Conservation (phyloP, 2,888 invertebrate genomes). For the Conops quadrifasciatus region DNA sequence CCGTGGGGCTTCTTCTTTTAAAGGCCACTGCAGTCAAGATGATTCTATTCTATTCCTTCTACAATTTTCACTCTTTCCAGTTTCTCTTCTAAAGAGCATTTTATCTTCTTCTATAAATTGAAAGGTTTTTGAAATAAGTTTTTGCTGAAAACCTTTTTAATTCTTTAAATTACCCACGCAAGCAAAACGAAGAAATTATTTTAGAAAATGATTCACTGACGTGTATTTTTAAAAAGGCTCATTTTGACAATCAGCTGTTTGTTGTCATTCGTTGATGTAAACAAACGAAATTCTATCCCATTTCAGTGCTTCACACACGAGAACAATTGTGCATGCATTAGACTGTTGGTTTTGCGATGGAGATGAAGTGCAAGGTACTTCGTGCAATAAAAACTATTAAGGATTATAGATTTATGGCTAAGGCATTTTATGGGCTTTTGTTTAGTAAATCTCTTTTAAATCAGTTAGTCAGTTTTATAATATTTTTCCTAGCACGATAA, state of each 20-base stretch:
- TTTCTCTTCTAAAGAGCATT: too few species aligned
- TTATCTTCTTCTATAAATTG: background rate
- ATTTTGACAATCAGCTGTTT: conserved; percentile 27
- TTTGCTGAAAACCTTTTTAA: conserved; percentile 16
- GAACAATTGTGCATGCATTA: too few species aligned
- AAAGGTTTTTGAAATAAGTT: background rate
- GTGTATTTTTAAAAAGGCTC: conserved; percentile 11
- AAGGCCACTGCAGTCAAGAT: background rate
- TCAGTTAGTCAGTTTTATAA: too few species aligned
- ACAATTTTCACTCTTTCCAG: conserved; percentile 2
- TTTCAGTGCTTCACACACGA: too few species aligned
- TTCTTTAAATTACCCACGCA: conserved; percentile 28
- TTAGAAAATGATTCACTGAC: conserved; percentile 25
- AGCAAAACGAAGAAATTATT: conserved; percentile 10
- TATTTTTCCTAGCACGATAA: too few species aligned
- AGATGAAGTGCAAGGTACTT: too few species aligned
- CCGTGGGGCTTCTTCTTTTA: background rate
- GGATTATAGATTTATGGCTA: too few species aligned
- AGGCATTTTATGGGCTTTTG: too few species aligned
- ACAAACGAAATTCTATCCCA: too few species aligned
- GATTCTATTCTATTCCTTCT: conserved; percentile 11
- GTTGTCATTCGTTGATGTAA: conserved; percentile 25
- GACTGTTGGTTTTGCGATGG: too few species aligned
- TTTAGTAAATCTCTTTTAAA: too few species aligned
- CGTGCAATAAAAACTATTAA: too few species aligned